Conservation (phyloP, 2,113 vertebrate species). For the Pleuronectes platessa region DNA sequence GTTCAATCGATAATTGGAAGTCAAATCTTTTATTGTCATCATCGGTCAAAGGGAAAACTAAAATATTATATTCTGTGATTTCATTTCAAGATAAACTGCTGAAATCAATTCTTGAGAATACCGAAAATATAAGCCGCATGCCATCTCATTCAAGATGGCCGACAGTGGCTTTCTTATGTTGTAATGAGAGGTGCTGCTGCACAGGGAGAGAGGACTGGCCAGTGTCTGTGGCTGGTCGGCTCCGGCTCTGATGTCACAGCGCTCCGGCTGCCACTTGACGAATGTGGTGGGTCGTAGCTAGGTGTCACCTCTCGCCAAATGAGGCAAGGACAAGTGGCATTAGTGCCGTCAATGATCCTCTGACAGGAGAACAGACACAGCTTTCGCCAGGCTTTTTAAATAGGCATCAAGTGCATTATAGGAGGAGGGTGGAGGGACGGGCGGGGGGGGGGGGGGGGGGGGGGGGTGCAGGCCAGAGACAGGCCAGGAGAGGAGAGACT, state of each 20-base stretch:
- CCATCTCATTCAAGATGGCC: conserved; percentile 30
- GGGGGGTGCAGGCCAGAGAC: conserved; percentile 15
- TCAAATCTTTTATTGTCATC: no score
- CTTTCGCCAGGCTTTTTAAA: conserved; percentile 88
- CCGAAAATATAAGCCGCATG: neutral
- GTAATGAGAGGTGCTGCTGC: conserved; percentile 20
- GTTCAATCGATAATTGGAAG: no score
- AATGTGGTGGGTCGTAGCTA: conserved; percentile 82
- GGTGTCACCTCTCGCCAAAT: conserved; percentile 90
- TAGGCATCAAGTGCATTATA: conserved; percentile 92
- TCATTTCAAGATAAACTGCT: neutral
- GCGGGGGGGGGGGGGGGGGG: neutral
- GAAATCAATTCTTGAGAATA: neutral
- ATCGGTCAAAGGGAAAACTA: neutral
- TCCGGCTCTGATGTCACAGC: conserved; percentile 55
- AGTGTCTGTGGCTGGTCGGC: conserved; percentile 32
- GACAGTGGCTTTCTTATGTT: conserved; percentile 5
- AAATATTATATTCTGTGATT: neutral
- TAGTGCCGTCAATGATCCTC: conserved; percentile 94
- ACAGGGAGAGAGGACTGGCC: conserved; percentile 28
- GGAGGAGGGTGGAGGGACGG: conserved; percentile 69
- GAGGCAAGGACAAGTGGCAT: conserved; percentile 84
- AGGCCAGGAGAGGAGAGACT: conserved; percentile 59
- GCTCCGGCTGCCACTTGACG: conserved; percentile 80
- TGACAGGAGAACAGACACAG: conserved; percentile 90